Evolutionary conservation across 2,113 vertebrate genomes (phyloP).

Genomic region (Hippocampus zosterae): DNA sequence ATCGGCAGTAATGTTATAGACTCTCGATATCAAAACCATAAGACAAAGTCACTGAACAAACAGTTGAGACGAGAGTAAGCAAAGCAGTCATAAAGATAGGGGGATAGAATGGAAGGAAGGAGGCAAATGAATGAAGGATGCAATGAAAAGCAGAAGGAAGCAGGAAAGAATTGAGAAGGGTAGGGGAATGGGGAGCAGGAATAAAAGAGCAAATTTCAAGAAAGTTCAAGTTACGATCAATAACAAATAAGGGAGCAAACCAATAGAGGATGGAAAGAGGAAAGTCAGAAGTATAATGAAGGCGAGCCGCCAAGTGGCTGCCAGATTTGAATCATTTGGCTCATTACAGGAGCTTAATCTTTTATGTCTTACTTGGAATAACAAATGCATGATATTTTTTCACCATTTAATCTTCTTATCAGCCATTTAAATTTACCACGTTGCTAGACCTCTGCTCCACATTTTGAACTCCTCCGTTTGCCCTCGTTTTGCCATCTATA

Average conservation of each 20-base stretch:
- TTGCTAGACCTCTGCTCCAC: too few species aligned
- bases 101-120: background rate
- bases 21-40: constrained; percentile 21
- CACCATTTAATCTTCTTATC: too few species aligned
- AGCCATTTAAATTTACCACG: too few species aligned
- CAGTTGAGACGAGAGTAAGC: background rate
- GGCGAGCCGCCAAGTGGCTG: constrained; percentile 36
- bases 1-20: constrained; percentile 1
- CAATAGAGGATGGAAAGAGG: background rate
- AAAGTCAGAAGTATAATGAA: background rate
- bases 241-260: too few species aligned
- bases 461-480: too few species aligned
- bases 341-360: constrained; percentile 59
- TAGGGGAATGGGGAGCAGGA: background rate
- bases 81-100: background rate
- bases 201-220: too few species aligned
- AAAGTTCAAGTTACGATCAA: too few species aligned
- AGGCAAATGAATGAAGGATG: background rate
- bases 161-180: too few species aligned
- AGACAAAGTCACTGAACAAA: constrained; percentile 5
- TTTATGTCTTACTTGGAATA: constrained; percentile 52
- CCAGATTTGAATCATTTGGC: too few species aligned
- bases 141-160: background rate
- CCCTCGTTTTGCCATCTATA: too few species aligned
- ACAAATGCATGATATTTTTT: too few species aligned